phyloP scores from a whole-genome alignment of 2,888 invertebrate genomes.

The Drosophila mimica region DNA sequence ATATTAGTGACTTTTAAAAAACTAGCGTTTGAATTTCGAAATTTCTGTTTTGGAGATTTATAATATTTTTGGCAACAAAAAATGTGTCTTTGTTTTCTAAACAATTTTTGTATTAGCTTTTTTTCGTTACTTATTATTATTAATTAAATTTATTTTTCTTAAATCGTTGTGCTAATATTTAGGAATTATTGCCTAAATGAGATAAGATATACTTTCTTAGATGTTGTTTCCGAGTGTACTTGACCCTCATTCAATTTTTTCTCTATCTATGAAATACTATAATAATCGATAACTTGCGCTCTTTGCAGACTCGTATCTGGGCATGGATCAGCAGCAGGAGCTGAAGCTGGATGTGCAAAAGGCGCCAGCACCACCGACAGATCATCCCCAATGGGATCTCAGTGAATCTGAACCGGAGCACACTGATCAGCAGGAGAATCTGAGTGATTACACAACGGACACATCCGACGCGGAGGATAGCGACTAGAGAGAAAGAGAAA shows the following conservation, averaged over 20 bases:
- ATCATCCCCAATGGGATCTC: slow-evolving; percentile 99
- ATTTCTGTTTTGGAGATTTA: too few species aligned
- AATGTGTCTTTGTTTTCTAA: too few species aligned
- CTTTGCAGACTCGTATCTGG: slow-evolving; percentile 94
- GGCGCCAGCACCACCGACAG: slow-evolving; percentile 94
- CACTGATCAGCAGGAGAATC: slow-evolving; percentile 87
- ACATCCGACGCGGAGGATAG: slow-evolving; percentile 88
- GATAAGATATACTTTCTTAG: too few species aligned
- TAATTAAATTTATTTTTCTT: too few species aligned
- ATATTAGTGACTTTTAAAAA: too few species aligned
- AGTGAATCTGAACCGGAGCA: slow-evolving; percentile 95
- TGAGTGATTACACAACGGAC: slow-evolving; percentile 89
- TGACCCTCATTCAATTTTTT: neutral
- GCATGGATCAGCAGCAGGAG: slow-evolving; percentile 97
- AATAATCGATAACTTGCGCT: neutral
- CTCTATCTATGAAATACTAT: neutral
- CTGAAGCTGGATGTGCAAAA: slow-evolving; percentile 99
- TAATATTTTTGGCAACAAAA: too few species aligned
- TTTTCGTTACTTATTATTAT: too few species aligned
- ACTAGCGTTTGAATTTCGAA: too few species aligned
- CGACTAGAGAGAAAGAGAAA: slow-evolving; percentile 61
- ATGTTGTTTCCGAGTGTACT: neutral
- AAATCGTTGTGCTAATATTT: too few species aligned
- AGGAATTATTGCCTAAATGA: too few species aligned
- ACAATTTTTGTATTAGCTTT: too few species aligned